Conservation (phyloP, 2,888 invertebrate species). For the Meiosimyza platycephala region DNA sequence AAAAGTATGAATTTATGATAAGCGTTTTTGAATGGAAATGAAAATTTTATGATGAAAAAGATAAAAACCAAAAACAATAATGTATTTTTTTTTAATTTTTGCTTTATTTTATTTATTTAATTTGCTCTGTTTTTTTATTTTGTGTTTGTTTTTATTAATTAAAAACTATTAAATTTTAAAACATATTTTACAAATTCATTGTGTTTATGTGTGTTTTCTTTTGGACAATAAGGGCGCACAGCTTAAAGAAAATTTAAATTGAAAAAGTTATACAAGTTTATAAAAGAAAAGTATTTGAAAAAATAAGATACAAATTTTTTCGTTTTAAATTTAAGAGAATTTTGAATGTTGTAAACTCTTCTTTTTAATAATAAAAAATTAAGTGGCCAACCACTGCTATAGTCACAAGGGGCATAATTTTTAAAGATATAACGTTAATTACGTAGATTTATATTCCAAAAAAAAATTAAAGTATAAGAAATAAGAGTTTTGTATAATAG, state of each 20-base stretch:
- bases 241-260: neutral
- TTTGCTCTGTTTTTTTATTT: constrained; percentile 43
- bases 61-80: constrained; percentile 49
- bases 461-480: neutral
- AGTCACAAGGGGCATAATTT: too few relatives aligned
- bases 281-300: neutral
- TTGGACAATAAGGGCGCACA: too few relatives aligned
- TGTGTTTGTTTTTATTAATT: constrained; percentile 32
- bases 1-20: constrained; percentile 15
- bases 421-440: too few relatives aligned
- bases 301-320: too few relatives aligned
- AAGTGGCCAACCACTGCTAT: too few relatives aligned
- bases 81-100: constrained; percentile 42
- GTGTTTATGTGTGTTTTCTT: constrained; percentile 46
- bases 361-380: neutral
- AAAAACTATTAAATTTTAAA: constrained; percentile 45
- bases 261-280: neutral
- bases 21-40: constrained; percentile 36
- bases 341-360: neutral
- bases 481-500: neutral
- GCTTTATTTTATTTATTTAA: constrained; percentile 39
- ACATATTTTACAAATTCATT: constrained; percentile 61
- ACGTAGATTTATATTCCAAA: neutral
- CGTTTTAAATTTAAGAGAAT: neutral
- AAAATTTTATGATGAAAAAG: constrained; percentile 37